These are phyloP conservation scores for Enhydra lutris DNA, from an alignment of 2,113 vertebrate species.

Conservation along the genomic window DNA sequence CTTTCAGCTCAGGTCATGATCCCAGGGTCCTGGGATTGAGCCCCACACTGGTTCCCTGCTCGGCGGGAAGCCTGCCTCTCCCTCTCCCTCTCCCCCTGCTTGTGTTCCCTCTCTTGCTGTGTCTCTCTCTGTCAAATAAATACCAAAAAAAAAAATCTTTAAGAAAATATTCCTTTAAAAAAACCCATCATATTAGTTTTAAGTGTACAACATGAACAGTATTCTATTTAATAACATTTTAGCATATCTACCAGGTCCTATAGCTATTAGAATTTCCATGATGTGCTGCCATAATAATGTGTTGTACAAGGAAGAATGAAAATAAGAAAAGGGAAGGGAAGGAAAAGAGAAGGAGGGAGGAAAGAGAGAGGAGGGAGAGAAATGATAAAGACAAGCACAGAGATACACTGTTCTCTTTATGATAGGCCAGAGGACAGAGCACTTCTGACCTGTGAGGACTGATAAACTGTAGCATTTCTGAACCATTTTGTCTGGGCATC, in stretches of 20 bases:
- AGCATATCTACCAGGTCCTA: not conserved
- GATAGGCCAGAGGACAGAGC: not conserved
- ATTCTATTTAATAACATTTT: not conserved
- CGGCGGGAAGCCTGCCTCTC: no score
- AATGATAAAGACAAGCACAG: not conserved
- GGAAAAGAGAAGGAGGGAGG: not conserved
- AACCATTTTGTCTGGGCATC: not conserved
- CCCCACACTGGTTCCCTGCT: no score
- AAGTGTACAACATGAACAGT: not conserved
- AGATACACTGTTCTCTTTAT: not conserved
- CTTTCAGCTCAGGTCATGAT: no score
- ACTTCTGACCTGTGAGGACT: not conserved
- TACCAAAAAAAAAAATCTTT: no score
- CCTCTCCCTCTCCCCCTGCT: no score
- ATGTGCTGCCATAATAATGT: not conserved
- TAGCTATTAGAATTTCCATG: not conserved
- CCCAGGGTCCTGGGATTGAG: no score
- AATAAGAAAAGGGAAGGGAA: not conserved
- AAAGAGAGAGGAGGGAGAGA: not conserved
- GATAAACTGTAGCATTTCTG: not conserved
- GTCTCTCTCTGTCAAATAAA: no score
- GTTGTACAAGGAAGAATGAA: not conserved
- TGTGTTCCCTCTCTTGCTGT: no score
- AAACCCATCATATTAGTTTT: not conserved
- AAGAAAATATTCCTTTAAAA: no score